Base-by-base conservation (phyloP, 2,113 vertebrate species). In the Ascaphus truei region DNA sequence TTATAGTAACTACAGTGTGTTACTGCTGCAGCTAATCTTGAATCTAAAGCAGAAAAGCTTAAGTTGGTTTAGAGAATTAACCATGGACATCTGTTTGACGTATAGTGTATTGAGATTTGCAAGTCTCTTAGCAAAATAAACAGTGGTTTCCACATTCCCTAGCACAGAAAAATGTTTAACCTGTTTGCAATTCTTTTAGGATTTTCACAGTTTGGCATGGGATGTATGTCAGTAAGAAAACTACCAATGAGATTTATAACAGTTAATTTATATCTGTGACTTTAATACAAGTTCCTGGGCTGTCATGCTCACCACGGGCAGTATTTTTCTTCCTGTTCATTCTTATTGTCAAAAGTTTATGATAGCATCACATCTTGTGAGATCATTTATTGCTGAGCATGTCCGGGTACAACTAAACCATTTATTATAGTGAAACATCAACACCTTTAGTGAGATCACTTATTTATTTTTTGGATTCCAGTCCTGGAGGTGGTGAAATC, bases 81-180 rank as follows among this genome's bases (percentile, higher is more conserved):
- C 85, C 90, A 88, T 82, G 85, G 82, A 92, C 95, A 98, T 97
- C 93, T 98, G 94, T 89, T 94, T 77, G 87, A 88, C 72, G 85
- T 93, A 94, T 90, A 94, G 85, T 36, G 10, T 2, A n/a, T 75
- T 68, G 79, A 69, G 80, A 77, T 88, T 85, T 84, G 48, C 83
- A 95, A 92, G 87, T 86, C 81, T 90, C 85, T 88, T 90, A 92
- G 89, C 85, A 86, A 91, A 90, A 90, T 76, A 93, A 88, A 91
- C 79, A 86, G 85, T 86, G 79, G 55, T 80, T 85, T 86, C 90
- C 81, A 84, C 81, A 79, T 84, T 88, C 80, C 78, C 71, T 76
- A 75, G 75, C 83, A 90, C 79, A 87, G 83, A 85, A 86, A 15
- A 80, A 77, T 73, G 68, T 88, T 77, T 84, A 81, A 81, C 86